A percentile compares a stretch with the other conserved stretches of the same genome.
These are phyloP conservation scores for Euglossa dilemma DNA, from an alignment of 1,140 invertebrate genomes.

Conservation along the genomic window DNA sequence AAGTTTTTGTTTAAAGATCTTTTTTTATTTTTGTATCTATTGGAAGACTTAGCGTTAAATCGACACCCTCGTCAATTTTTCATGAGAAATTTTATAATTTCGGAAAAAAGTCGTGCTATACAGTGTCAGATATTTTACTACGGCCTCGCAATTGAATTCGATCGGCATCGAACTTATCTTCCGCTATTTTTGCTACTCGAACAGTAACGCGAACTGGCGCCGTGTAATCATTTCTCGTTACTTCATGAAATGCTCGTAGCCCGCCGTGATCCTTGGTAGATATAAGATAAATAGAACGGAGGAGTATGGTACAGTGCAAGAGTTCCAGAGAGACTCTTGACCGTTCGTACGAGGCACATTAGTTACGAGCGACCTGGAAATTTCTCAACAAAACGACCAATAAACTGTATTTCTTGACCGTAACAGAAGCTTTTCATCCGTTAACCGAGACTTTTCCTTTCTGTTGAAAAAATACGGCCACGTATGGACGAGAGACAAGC, in stretches of 20 bases:
- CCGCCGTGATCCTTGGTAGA: not conserved
- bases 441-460: conserved; percentile 28
- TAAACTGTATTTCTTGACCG: conserved; percentile 34
- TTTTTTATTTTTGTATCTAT: too few species aligned
- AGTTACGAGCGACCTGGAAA: conserved; percentile 50
- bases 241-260: not conserved
- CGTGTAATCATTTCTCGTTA: conserved; percentile 23
- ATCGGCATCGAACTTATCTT: too few species aligned
- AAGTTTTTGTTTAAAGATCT: too few species aligned
- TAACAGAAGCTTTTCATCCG: conserved; percentile 38
- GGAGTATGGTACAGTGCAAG: not conserved
- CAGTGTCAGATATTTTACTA: too few species aligned
- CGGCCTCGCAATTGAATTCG: too few species aligned
- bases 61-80: too few species aligned
- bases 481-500: not conserved
- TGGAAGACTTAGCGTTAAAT: too few species aligned
- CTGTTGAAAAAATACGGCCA: not conserved
- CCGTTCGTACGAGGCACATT: conserved; percentile 26
- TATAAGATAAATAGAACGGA: conserved; percentile 34
- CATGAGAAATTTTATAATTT: too few species aligned
- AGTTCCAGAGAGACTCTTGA: conserved; percentile 25
- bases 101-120: too few species aligned
- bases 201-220: too few species aligned
- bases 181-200: too few species aligned
- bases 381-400: conserved; percentile 36